A percentile compares a stretch with the other conserved stretches of the same genome.
These are phyloP conservation scores for Digitonthophagus gazella DNA, from an alignment of 2,888 invertebrate genomes.

Conservation along the genomic window DNA sequence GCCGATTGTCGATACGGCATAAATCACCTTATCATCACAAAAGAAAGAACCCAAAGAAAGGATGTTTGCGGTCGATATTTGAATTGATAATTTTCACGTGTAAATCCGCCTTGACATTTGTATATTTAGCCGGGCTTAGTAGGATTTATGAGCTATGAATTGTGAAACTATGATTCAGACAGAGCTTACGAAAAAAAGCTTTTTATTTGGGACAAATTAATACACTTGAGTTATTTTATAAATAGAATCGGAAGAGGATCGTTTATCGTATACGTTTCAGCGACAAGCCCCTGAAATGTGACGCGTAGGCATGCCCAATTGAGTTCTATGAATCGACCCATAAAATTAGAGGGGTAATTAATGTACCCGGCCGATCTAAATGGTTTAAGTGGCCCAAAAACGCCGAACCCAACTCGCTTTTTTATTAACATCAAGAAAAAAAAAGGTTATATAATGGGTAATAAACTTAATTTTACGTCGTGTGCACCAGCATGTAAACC, in stretches of 20 bases:
- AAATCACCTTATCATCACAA: not conserved
- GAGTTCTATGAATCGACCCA: not conserved
- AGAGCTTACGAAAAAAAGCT: not conserved
- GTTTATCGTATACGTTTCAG: not conserved
- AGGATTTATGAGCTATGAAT: not conserved
- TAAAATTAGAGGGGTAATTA: not conserved
- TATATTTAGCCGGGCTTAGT: not conserved
- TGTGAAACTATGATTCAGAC: not conserved
- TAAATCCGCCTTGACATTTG: not conserved
- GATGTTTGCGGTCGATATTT: not conserved
- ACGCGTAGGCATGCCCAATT: not conserved
- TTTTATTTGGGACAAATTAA: not conserved
- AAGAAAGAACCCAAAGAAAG: not conserved
- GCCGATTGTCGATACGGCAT: not conserved
- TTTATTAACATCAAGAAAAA: not conserved
- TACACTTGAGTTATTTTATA: not conserved
- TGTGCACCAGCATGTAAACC: no score
- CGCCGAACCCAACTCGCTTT: not conserved
- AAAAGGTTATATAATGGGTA: not conserved
- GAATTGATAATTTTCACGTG: not conserved
- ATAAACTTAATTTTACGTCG: no score
- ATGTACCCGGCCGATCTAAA: not conserved
- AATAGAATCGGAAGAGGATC: not conserved
- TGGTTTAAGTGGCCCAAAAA: not conserved
- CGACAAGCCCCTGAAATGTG: not conserved